These are phyloP conservation scores for Bubo bubo DNA, from an alignment of 2,113 vertebrate species.

Conservation along the genomic window DNA sequence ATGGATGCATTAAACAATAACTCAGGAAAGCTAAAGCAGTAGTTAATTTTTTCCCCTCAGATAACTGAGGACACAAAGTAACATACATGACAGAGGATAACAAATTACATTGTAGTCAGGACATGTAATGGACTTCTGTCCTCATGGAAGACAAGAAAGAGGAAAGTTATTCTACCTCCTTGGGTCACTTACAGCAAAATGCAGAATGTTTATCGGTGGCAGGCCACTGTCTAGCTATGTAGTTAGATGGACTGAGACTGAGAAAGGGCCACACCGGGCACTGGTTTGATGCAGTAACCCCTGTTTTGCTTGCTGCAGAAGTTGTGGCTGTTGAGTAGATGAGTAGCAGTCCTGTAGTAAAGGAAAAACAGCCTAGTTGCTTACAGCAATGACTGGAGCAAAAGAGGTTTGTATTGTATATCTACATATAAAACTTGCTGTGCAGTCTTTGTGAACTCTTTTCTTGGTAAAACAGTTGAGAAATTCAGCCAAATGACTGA, in stretches of 20 bases:
- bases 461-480: neutral
- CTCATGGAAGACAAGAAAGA: neutral
- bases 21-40: neutral
- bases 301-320: neutral
- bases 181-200: neutral
- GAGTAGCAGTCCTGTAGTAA: neutral
- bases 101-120: neutral
- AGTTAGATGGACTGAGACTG: neutral
- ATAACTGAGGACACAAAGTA: neutral
- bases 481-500: neutral
- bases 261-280: neutral
- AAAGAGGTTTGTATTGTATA: neutral
- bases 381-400: neutral
- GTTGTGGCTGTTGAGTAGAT: neutral
- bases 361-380: neutral
- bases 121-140: neutral
- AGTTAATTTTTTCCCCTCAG: neutral
- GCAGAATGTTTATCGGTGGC: neutral
- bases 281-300: neutral
- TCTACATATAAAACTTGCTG: neutral
- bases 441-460: neutral
- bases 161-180: neutral
- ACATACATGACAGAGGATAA: accelerated
- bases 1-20: neutral
- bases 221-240: neutral